These are phyloP conservation scores for Pseudopodoces humilis DNA, from an alignment of 2,113 vertebrate genomes.

Conservation along the genomic window DNA sequence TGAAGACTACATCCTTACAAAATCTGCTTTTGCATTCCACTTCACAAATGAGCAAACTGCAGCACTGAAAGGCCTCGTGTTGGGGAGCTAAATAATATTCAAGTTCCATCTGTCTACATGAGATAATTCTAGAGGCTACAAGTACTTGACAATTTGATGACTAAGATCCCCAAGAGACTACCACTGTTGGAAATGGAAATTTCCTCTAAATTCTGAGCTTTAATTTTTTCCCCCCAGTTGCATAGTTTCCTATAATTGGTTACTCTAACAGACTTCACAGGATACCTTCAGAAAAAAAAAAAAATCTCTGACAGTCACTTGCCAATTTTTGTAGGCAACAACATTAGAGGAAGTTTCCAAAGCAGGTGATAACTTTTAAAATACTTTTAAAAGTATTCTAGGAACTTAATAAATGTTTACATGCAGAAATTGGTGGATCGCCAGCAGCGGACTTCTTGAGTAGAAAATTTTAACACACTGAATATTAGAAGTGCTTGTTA, in stretches of 20 bases:
- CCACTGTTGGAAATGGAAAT: background rate
- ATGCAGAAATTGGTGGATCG: background rate
- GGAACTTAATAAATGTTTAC: background rate
- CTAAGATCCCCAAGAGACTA: background rate
- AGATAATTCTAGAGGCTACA: background rate
- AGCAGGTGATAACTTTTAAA: background rate
- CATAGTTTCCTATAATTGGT: background rate
- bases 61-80: background rate
- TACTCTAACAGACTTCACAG: background rate
- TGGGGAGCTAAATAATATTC: background rate
- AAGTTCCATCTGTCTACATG: background rate
- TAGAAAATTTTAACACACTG: background rate
- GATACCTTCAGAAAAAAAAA: background rate
- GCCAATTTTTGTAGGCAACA: background rate
- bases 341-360: background rate
- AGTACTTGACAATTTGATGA: background rate
- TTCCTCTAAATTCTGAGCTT: background rate
- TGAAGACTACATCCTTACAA: background rate
- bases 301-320: background rate
- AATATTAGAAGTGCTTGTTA: background rate
- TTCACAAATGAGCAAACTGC: background rate
- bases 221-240: background rate
- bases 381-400: background rate
- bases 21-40: background rate
- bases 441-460: background rate